Evolutionary conservation across 1,140 invertebrate species (phyloP), one percentile per base, ranked within the genome.

Genomic region (Heliconius eleuchia): DNA sequence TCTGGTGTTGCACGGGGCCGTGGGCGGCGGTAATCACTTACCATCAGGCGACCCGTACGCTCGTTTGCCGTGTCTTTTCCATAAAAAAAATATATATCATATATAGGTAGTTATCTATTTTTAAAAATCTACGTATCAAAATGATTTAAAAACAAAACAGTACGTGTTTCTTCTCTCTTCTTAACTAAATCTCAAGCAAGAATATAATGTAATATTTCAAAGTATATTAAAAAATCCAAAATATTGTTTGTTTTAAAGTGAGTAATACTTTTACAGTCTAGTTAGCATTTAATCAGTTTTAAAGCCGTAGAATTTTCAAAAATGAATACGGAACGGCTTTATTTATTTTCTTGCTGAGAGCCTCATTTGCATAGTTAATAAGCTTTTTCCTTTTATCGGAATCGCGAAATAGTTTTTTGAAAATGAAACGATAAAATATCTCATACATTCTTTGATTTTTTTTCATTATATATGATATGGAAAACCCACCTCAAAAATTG

Each of bases 311-410:
- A 60, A 60, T 60, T 60, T 23, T 66, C 60, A 66, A 66, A 66
- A 66, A 30, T 66, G 23, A 66, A 66, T 23, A 66, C 60, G 60
- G 23, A 1, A n/a, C 11, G 60, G 60, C 60, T 27, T 18, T 6
- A 66, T 66, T 66, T 66, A 66, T 66, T 66, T 60, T 60, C 57
- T 60, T 60, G 57, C 57, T 60, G 57, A 60, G 57, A 60, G 57
- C 60, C 60, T 66, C 13, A 66, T 66, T 66, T 66, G 27, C 60
- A 66, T 66, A 66, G 27, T 66, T 30, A 66, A 66, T 66, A 66
- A 30, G 23, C 60, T 66, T 11, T 66, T 30, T 30, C 23, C 23
- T 66, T 66, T 66, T 66, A 66, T 66, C 60, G 27, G 23, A 66
- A 16, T 66, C 60, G 23, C 60, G 23, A 66, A 23, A 27, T 27